Base-by-base conservation (phyloP, 2,113 vertebrate species). In the Scomber japonicus region DNA sequence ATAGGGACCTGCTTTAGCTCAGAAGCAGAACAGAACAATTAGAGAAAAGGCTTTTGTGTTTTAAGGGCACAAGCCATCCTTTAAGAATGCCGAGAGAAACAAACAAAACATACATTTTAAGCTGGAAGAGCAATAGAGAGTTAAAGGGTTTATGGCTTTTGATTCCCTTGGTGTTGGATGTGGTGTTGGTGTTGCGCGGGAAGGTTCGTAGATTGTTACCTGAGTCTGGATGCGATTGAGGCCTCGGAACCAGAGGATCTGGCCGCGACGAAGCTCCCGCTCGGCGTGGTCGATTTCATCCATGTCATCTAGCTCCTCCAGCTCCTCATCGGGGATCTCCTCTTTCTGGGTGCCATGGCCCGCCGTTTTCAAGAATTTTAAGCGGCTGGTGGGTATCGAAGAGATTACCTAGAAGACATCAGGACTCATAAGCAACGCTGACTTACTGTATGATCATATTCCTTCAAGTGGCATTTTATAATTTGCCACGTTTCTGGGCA, bases 191-290 rank as follows among this genome's bases (percentile, higher is more conserved):
- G 61, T 11, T 46, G 5, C 6, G 3, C 9, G 0, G 45, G 51
- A 27, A 1, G 2, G 16, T 21, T 19, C 0, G 4, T 0, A 4
- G 91, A 64, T 92, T 78, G 90, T 96, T 98, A 99, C 98, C 98
- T 99, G 98, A 83, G 98, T 99, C 83, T 99, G 98, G 93, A 99
- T 99, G 93, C 98, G 96, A 95, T 99, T 99, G 87, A 99, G 97
- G 89, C 98, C 98, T 92, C 98, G 95, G 96, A 99, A 99, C 98
- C 98, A 99, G 87, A 99, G 96, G 92, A 99, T 99, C 94, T 99
- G 98, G 86, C 98, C 98, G 45, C 97, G 96, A 55, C 98, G 97
- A 17, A 99, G 93, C 91, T 99, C 98, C 54, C 98, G 95, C 81
- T 99, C 98, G 0, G 98, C 98, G 2, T 99, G 98, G 93, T 99